Base-by-base conservation (phyloP, 2,113 vertebrate genomes). In the Larimichthys crocea region DNA sequence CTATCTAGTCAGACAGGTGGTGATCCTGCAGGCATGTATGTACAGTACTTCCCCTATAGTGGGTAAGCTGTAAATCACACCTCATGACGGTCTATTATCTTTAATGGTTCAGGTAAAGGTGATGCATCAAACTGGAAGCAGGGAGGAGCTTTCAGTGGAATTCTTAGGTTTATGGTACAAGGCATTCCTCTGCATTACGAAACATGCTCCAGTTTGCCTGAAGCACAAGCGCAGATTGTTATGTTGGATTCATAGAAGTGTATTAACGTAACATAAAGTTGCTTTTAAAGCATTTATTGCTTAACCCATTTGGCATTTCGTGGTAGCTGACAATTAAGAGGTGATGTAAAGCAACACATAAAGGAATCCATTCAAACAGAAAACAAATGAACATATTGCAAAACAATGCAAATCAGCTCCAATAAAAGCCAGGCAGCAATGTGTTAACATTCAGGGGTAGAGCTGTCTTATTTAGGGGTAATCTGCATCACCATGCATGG, bases 121-220 rank as follows among this genome's bases (percentile, higher is more conserved):
- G 63, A 53, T 53, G 20, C 68, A 62, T 62, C 48, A 56, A 19
- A 15, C 14, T 40, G 12, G 60, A 29, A 19, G 17, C 40, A 59
- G 69, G 64, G 69, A 68, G 71, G 61, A 17, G 46, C 44, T 74
- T 73, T 71, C 8, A 44, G 1, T 20, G 16, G 42, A 35, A 68
- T 60, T 65, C 22, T 80, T 10, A 19, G 12, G 46, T 66, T n/a
- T 5, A 35, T 5, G 60, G 44, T 65, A 15, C 46, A 57, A 48
- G 16, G 29, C 82, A 88, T 89, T 84, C 75, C 72, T 73, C 1
- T 66, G 44, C 40, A 74, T 91, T 86, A 61, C 15, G 44, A 91
- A 91, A 91, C 78, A 74, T 74, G 84, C 20, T 42, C 42, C 24
- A 53, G 19, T 79, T 78, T 77, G 78, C 60, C 80, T 75, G 10